Base-by-base conservation (phyloP, 2,888 invertebrate genomes). In the Tridacna crocea region DNA sequence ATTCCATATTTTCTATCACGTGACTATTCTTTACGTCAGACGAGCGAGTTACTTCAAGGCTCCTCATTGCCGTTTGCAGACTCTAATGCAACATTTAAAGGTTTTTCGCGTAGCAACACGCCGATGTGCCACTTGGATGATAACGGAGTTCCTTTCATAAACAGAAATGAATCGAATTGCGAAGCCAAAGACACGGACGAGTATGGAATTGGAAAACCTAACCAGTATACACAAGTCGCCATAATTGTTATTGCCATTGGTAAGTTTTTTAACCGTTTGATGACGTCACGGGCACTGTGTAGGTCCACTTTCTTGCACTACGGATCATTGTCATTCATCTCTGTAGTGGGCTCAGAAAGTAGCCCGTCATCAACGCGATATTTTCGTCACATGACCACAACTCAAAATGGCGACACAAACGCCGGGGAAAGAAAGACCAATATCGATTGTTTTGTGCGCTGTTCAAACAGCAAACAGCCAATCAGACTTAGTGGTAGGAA, bases 1-100 rank as follows among this genome's bases (percentile, higher is more conserved):
- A 51, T 82, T n/a, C 79, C 87, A 12, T 88, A 81, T 73, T 87
- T 87, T 55, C 27, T 87, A 0, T 79, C 85, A 11, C 80, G 80
- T 68, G 85, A 83, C 73, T 75, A 83, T 27, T 70, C 79, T 13
- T 46, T 79, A 26, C 70, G 80, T 66, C 84, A 84, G 70, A 36
- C 76, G 15, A 48, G 74, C 24, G 46, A 58, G 61, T 66, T 75
- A 72, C 36, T 75, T n/a, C 70, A 26, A 24, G 70, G 70, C 70
- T 22, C 70, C 51, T 48, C 70, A 8, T 51, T 15, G 51, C 51
- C 70, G 12, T 22, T 26, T 17, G 47, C 47, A 51, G 70, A n/a
- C 8, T 13, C 6, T 15, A 70, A 70, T 26, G 47, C 1, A 24
- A 51, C 70, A 2, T 48, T 51, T 10, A 24, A n/a, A 0, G 47